Conservation (phyloP, 2,797 vertebrate genomes). For the Gastrophryne carolinensis region DNA sequence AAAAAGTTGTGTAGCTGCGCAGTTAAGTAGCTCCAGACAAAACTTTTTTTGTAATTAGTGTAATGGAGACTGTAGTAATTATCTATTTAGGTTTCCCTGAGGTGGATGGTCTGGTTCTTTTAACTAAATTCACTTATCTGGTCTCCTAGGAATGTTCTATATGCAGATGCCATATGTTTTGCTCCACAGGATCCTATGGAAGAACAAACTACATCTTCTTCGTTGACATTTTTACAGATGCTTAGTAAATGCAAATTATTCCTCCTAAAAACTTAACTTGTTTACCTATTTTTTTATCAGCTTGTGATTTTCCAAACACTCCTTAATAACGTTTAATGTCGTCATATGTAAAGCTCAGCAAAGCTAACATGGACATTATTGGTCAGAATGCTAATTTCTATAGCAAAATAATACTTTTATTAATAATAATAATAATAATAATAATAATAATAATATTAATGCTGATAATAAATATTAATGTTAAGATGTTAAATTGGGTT, state of each 20-base stretch:
- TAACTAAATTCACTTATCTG: conserved; percentile 37
- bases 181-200: conserved; percentile 38
- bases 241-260: conserved; percentile 38
- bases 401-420: too few relatives aligned
- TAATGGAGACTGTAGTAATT: conserved; percentile 44
- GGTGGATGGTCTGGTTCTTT: conserved; percentile 49
- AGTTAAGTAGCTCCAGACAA: conserved; percentile 2
- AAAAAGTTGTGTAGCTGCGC: not conserved
- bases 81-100: conserved; percentile 51
- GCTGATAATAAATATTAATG: too few relatives aligned
- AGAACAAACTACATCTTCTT: conserved; percentile 42
- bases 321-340: not conserved
- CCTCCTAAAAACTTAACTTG: conserved; percentile 19
- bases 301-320: not conserved
- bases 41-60: conserved; percentile 12
- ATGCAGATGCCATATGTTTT: conserved; percentile 46
- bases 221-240: conserved; percentile 30
- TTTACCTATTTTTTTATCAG: conserved; percentile 4
- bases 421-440: too few relatives aligned
- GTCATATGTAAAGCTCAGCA: not conserved
- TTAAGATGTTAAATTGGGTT: too few relatives aligned
- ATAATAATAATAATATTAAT: too few relatives aligned
- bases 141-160: conserved; percentile 38
- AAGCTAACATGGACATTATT: too few relatives aligned
- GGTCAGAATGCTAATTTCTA: too few relatives aligned